A percentile compares a stretch with the other conserved stretches of the same genome.
These are phyloP conservation scores for Rutilus rutilus DNA, from an alignment of 2,113 vertebrate species.

Conservation along the genomic window DNA sequence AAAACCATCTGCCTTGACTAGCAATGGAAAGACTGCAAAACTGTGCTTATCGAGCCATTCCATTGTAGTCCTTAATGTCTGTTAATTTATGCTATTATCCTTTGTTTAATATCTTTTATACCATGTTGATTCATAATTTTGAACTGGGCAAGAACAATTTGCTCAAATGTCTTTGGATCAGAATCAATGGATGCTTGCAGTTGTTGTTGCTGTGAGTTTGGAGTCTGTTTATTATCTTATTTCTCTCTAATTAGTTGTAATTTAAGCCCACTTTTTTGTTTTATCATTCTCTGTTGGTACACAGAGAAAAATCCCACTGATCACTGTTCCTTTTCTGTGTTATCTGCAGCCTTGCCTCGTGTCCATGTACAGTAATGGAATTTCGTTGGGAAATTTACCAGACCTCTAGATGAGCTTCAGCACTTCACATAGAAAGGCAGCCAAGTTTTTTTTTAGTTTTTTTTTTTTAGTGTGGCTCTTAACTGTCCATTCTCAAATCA, in stretches of 20 bases:
- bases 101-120: not conserved
- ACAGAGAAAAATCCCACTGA: not conserved
- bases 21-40: not conserved
- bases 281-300: not conserved
- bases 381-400: conserved; percentile 25
- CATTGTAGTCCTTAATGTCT: not conserved
- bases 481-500: conserved; percentile 20
- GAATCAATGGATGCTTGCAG: not conserved
- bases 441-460: not conserved
- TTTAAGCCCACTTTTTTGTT: not conserved
- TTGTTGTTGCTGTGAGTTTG: not conserved
- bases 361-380: conserved; percentile 51
- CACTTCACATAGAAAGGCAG: not conserved
- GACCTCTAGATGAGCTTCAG: conserved; percentile 7
- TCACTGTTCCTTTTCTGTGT: not conserved
- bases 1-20: not conserved
- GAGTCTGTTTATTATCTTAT: not conserved
- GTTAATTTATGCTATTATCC: no score
- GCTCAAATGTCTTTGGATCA: not conserved
- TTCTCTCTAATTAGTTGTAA: not conserved
- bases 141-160: not conserved
- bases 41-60: not conserved
- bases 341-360: conserved; percentile 5
- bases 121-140: not conserved
- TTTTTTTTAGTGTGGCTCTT: conserved; percentile 1